Conservation (phyloP, 2,888 invertebrate genomes). For the Pterostichus niger region DNA sequence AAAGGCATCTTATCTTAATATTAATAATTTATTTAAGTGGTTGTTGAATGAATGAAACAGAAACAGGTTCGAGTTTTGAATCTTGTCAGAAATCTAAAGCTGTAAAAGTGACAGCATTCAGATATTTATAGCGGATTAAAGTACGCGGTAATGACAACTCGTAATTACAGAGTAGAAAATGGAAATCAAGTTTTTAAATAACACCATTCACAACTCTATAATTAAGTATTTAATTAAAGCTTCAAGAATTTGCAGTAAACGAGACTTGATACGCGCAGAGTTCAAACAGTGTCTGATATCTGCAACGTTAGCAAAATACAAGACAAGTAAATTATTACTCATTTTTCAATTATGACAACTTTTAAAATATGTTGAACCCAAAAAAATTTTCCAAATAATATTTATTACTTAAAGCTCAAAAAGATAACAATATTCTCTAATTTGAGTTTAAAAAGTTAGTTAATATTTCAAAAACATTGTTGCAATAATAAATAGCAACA, state of each 20-base stretch:
- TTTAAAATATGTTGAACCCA: not conserved
- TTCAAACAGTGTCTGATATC: not conserved
- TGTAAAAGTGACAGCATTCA: constrained; percentile 52
- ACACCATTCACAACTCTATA: constrained; percentile 58
- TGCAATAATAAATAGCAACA: not conserved
- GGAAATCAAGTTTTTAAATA: constrained; percentile 65
- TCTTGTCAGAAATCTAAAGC: constrained; percentile 26
- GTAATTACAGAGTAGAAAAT: constrained; percentile 63
- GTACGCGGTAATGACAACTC: constrained; percentile 61
- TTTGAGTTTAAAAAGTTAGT: too few species aligned
- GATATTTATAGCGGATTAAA: constrained; percentile 64
- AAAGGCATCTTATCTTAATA: constrained; percentile 34
- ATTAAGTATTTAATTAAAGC: constrained; percentile 66
- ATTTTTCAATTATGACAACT: not conserved
- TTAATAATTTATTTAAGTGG: constrained; percentile 36
- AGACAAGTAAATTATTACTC: not conserved
- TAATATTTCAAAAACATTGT: not conserved
- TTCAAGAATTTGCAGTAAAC: constrained; percentile 29
- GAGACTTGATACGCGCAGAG: not conserved
- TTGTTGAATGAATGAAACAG: constrained; percentile 13
- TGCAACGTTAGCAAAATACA: not conserved
- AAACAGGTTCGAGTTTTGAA: constrained; percentile 21
- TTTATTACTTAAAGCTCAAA: too few species aligned
- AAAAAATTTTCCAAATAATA: too few species aligned
- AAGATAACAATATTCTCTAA: too few species aligned